phyloP scores from a whole-genome alignment of 2,797 vertebrate genomes.

The Haliaeetus vocifer region DNA sequence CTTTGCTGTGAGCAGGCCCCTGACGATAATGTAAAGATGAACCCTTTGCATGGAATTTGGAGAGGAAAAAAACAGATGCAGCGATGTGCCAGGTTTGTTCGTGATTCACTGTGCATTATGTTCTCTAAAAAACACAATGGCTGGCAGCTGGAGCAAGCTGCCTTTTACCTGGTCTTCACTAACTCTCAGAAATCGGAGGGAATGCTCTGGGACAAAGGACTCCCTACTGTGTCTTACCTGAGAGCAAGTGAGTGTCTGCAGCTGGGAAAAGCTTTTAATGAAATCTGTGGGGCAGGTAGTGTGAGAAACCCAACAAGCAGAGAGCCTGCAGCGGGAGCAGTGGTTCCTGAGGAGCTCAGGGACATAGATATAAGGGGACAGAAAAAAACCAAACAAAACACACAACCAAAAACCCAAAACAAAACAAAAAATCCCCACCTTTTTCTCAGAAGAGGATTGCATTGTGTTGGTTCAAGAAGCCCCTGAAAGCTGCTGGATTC shows the following conservation, averaged over 20 bases:
- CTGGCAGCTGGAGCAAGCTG: not conserved
- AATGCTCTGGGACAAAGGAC: not conserved
- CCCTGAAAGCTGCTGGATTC: not conserved
- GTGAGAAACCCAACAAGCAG: not conserved
- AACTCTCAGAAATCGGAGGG: not conserved
- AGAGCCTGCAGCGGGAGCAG: not conserved
- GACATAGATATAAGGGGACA: not conserved
- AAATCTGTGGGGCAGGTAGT: not conserved
- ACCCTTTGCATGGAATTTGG: not conserved
- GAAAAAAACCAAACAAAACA: fast-evolving
- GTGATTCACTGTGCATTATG: not conserved
- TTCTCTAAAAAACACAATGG: not conserved
- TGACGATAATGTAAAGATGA: not conserved
- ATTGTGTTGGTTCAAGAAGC: not conserved
- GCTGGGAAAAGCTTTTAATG: not conserved
- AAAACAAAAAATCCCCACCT: fast-evolving
- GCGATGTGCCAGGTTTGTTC: not conserved
- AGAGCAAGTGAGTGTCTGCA: not conserved
- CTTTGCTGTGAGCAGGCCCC: not conserved
- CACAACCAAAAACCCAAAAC: too few species aligned
- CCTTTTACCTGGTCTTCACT: not conserved
- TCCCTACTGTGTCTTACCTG: not conserved
- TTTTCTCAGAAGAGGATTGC: not conserved
- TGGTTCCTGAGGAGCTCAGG: not conserved
- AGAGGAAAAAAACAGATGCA: not conserved